A percentile compares a stretch with the other conserved stretches of the same genome.
Conservation (phyloP, 1,140 invertebrate species). For the Meloidogyne chitwoodi region DNA sequence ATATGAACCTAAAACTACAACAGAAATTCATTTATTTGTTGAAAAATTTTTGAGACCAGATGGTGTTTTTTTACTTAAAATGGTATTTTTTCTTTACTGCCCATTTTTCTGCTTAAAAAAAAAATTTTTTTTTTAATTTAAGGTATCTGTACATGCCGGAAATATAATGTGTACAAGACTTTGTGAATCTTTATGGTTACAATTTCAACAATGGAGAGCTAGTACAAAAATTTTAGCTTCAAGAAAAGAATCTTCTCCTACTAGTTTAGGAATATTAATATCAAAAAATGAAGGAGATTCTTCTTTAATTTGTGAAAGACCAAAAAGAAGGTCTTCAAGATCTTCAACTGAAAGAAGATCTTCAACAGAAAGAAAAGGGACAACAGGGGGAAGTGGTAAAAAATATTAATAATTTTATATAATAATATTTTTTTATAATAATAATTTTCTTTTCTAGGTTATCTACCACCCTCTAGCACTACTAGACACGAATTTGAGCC, state of each 20-base stretch:
- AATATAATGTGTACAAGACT: constrained; percentile 49
- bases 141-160: constrained; percentile 51
- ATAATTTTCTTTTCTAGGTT: background rate
- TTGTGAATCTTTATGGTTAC: constrained; percentile 42
- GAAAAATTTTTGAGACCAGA: constrained; percentile 56
- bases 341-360: background rate
- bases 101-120: too few species aligned
- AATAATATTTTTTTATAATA: too few species aligned
- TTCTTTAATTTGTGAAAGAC: constrained; percentile 12
- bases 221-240: constrained; percentile 3
- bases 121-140: background rate
- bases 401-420: too few species aligned
- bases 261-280: background rate
- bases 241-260: background rate
- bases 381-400: background rate
- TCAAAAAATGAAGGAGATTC: background rate
- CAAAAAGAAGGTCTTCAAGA: constrained; percentile 17
- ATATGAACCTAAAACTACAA: constrained; percentile 11
- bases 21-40: constrained; percentile 46
- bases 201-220: constrained; percentile 35
- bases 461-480: background rate
- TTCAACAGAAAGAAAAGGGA: too few species aligned
- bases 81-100: too few species aligned
- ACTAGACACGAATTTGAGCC: background rate
- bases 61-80: constrained; percentile 59